Evolutionary conservation across 1,140 invertebrate genomes (phyloP).

Genomic region (Lepidurus arcticus): DNA sequence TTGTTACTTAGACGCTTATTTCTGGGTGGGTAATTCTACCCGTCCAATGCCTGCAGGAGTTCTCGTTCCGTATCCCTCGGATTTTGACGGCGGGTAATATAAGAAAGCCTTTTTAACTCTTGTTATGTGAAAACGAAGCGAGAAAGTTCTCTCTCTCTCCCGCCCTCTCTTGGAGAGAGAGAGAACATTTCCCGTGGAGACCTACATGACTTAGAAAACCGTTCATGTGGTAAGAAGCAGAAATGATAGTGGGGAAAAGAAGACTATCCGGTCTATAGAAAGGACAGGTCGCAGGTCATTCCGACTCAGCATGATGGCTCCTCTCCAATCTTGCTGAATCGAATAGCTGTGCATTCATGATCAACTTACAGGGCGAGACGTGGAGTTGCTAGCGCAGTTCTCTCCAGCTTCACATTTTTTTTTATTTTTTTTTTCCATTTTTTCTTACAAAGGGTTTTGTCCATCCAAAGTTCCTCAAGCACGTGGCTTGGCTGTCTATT

Average conservation of each 20-base stretch:
- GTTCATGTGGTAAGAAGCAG: slow-evolving; percentile 16
- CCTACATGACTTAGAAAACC: too few species aligned
- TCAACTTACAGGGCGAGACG: neutral
- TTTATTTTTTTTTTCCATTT: neutral
- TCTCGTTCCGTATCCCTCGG: slow-evolving; percentile 77
- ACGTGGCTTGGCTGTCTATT: neutral
- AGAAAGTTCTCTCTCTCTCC: slow-evolving; percentile 31
- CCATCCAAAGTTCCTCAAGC: neutral
- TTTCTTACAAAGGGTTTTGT: neutral
- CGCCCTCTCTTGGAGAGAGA: slow-evolving; percentile 34
- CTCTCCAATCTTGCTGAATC: slow-evolving; percentile 17
- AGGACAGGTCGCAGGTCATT: slow-evolving; percentile 9
- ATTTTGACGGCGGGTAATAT: slow-evolving; percentile 62
- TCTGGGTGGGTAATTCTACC: slow-evolving; percentile 75
- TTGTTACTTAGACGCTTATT: slow-evolving; percentile 60
- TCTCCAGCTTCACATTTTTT: neutral
- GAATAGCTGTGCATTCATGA: neutral
- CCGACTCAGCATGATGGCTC: slow-evolving; percentile 16
- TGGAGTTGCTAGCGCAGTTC: slow-evolving; percentile 3
- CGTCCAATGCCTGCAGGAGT: slow-evolving; percentile 69
- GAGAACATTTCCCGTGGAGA: slow-evolving; percentile 5
- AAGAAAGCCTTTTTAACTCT: too few species aligned
- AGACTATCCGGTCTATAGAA: neutral
- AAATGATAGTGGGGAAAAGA: neutral
- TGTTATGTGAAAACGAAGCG: too few species aligned